A percentile compares a stretch with the other conserved stretches of the same genome.
Evolutionary conservation across 2,888 invertebrate genomes (phyloP).

Genomic region (Cephus sareptanus): DNA sequence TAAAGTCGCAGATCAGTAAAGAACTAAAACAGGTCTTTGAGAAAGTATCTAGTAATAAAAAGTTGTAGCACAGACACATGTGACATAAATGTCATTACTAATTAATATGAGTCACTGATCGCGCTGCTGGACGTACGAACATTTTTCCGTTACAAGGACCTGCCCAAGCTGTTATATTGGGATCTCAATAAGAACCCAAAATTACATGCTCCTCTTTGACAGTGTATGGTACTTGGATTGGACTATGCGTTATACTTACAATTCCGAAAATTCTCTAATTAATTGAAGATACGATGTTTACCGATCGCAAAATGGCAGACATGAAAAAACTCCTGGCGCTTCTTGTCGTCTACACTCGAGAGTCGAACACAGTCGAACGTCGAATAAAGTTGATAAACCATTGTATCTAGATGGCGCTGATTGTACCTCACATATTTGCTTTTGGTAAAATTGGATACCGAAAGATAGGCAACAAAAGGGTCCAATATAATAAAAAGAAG

Average conservation of each 20-base stretch:
- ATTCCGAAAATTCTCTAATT: slow-evolving; percentile 19
- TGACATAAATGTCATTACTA: slow-evolving; percentile 46
- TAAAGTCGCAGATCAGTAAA: not conserved
- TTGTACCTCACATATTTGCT: too few species aligned
- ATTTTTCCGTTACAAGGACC: not conserved
- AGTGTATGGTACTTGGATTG: not conserved
- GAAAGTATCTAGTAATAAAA: slow-evolving; percentile 30
- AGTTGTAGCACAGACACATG: slow-evolving; percentile 26
- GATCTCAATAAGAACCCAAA: not conserved
- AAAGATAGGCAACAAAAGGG: too few species aligned
- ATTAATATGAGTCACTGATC: slow-evolving; percentile 38
- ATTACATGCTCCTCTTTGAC: not conserved
- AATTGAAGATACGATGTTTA: slow-evolving; percentile 26
- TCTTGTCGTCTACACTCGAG: too few species aligned
- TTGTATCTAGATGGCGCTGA: too few species aligned
- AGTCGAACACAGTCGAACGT: too few species aligned
- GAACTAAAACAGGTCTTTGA: slow-evolving; percentile 23
- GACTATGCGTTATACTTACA: not conserved
- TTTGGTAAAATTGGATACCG: too few species aligned
- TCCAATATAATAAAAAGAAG: too few species aligned
- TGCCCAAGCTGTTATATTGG: not conserved
- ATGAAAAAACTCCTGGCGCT: not conserved
- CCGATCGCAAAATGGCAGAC: slow-evolving; percentile 38
- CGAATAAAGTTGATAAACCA: too few species aligned
- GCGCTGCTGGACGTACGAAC: slow-evolving; percentile 1